Conservation (phyloP, 64 coral and sea anemone genomes). For the Dendrophyllia cribrosa region DNA sequence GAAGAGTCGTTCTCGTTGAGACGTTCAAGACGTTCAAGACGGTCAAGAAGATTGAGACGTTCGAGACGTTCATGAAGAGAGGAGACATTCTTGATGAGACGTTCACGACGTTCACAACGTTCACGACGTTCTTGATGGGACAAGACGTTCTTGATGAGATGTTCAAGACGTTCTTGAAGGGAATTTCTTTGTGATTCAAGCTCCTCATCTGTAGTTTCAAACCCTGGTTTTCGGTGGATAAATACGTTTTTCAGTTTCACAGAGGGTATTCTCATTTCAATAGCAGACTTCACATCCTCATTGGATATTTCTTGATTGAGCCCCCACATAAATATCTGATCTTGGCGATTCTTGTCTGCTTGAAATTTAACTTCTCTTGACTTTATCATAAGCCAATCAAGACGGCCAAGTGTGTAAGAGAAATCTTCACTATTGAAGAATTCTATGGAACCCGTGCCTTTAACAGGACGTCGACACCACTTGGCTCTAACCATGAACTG, state of each 20-base stretch:
- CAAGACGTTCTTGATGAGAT: no score
- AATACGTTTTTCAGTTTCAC: background rate
- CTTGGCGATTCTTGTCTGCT: background rate
- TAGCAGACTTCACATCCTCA: constrained; percentile 40
- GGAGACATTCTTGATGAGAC: no score
- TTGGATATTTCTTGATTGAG: constrained; percentile 5
- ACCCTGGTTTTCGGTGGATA: constrained; percentile 32
- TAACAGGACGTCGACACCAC: constrained; percentile 44
- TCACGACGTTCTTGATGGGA: no score
- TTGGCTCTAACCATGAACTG: constrained; percentile 32
- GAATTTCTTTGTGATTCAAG: background rate
- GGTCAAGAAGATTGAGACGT: no score
- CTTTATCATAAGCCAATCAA: background rate
- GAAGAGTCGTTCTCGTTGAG: no score
- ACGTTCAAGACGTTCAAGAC: no score
- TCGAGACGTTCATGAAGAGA: no score
- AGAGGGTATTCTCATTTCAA: background rate
- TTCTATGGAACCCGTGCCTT: constrained; percentile 33
- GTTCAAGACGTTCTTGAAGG: background rate
- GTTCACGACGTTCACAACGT: no score
- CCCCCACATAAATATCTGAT: constrained; percentile 30
- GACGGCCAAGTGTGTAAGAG: background rate
- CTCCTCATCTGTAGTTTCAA: background rate
- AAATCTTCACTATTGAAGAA: background rate
- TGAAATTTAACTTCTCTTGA: background rate